Conservation (phyloP, 2,113 vertebrate species). For the Rafetus swinhoei region DNA sequence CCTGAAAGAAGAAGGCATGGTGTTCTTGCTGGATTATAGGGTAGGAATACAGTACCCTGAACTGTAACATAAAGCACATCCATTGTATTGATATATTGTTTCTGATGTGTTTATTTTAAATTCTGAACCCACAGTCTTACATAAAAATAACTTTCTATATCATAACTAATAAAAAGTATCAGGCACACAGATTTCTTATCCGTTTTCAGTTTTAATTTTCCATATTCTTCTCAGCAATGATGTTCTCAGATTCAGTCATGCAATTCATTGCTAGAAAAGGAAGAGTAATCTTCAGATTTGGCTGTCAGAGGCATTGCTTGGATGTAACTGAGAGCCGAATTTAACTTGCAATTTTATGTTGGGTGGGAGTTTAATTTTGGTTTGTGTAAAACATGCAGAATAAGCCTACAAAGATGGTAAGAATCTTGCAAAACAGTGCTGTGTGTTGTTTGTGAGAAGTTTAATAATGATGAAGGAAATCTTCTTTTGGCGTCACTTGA, state of each 20-base stretch:
- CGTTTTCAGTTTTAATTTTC: rapidly evolving
- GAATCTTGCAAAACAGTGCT: neutral
- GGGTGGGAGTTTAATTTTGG: neutral
- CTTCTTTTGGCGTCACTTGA: neutral
- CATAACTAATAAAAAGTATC: neutral
- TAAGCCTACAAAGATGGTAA: neutral
- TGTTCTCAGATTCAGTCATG: neutral
- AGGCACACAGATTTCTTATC: neutral
- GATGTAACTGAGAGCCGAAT: neutral
- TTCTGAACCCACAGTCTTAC: neutral
- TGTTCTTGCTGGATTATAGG: neutral
- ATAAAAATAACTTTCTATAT: rapidly evolving
- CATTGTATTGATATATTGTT: neutral
- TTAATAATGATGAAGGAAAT: neutral
- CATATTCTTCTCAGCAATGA: neutral
- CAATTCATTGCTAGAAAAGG: neutral
- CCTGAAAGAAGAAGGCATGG: neutral
- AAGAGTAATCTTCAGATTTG: neutral
- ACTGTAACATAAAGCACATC: neutral
- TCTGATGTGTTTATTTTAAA: neutral
- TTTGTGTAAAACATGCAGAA: neutral
- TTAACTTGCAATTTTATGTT: neutral
- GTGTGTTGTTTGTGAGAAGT: neutral
- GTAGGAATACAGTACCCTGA: neutral
- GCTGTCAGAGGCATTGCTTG: neutral